Conservation (phyloP, 2,888 invertebrate species). For the Drosophila yooni region DNA sequence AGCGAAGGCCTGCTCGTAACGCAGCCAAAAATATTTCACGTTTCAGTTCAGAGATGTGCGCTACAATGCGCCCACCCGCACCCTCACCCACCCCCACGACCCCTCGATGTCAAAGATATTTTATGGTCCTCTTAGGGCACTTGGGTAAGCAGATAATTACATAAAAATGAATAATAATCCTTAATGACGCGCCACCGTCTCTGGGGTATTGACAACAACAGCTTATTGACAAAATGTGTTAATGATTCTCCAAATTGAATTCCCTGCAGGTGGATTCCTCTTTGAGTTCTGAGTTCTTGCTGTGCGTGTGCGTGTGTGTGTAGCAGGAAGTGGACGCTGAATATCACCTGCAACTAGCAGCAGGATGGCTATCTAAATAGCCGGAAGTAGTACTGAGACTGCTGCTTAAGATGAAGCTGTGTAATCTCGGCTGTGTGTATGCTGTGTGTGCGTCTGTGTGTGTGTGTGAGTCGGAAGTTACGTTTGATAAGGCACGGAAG, state of each 20-base stretch:
- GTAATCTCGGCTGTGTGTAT: conserved; percentile 40
- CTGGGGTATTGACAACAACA: conserved; percentile 64
- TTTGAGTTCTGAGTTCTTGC: neutral
- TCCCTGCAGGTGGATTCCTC: conserved; percentile 23
- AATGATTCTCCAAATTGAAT: conserved; percentile 75
- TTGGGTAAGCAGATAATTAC: conserved; percentile 71
- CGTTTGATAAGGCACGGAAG: conserved; percentile 70
- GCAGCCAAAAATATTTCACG: conserved; percentile 32
- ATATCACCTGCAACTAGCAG: conserved; percentile 56
- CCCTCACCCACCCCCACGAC: neutral
- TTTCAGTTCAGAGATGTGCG: conserved; percentile 1
- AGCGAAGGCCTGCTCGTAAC: conserved; percentile 11
- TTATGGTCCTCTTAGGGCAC: conserved; percentile 38
- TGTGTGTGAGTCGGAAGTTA: conserved; percentile 54
- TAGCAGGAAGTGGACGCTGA: conserved; percentile 45
- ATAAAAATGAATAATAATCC: conserved; percentile 77
- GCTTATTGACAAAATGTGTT: conserved; percentile 76
- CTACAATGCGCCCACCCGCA: neutral
- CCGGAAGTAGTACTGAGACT: conserved; percentile 60
- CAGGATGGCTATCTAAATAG: conserved; percentile 67
- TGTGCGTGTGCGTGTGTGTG: conserved; percentile 3
- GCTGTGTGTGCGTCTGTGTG: conserved; percentile 11
- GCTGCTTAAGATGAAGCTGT: conserved; percentile 44
- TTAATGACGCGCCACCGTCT: conserved; percentile 47
- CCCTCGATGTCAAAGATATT: conserved; percentile 15